Evolutionary conservation across 2,888 invertebrate species (phyloP).

Genomic region (Nomada fucata): DNA sequence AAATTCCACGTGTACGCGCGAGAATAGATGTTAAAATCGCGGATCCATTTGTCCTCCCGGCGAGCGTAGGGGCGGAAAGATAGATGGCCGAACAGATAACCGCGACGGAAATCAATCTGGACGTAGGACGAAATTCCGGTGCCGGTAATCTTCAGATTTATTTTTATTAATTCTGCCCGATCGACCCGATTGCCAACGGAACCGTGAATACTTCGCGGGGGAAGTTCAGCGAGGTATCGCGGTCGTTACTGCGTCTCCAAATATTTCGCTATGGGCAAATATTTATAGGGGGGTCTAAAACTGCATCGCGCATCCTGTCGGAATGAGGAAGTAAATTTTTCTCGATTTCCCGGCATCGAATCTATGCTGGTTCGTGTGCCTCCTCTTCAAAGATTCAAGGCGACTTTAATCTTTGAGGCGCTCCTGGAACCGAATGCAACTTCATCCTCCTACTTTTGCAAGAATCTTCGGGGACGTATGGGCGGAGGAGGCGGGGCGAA

Average conservation of each 20-base stretch:
- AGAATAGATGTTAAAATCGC: background rate
- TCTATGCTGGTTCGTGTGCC: background rate
- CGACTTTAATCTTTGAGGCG: conserved; percentile 14
- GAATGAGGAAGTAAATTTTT: conserved; percentile 45
- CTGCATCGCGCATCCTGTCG: conserved; percentile 24
- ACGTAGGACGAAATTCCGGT: conserved; percentile 20
- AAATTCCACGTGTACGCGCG: background rate
- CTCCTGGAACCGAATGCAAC: background rate
- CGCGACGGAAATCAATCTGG: conserved; percentile 51
- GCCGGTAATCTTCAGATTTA: conserved; percentile 56
- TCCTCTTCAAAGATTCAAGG: conserved; percentile 23
- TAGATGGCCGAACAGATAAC: conserved; percentile 12
- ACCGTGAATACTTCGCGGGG: conserved; percentile 34
- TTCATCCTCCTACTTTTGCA: background rate
- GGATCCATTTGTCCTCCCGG: conserved; percentile 23
- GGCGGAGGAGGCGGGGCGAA: background rate
- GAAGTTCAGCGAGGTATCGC: conserved; percentile 53
- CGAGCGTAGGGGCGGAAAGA: background rate
- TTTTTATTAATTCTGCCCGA: conserved; percentile 57
- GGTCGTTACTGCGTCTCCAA: conserved; percentile 46
- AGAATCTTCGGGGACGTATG: background rate
- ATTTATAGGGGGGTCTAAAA: conserved; percentile 52
- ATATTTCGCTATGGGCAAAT: conserved; percentile 44
- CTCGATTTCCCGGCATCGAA: conserved; percentile 18
- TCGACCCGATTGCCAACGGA: conserved; percentile 44